Percentiles rank a stretch among this genome's conserved stretches.
Evolutionary conservation across 1,140 invertebrate species (phyloP).

Genomic region (Philopotamus ludificatus): DNA sequence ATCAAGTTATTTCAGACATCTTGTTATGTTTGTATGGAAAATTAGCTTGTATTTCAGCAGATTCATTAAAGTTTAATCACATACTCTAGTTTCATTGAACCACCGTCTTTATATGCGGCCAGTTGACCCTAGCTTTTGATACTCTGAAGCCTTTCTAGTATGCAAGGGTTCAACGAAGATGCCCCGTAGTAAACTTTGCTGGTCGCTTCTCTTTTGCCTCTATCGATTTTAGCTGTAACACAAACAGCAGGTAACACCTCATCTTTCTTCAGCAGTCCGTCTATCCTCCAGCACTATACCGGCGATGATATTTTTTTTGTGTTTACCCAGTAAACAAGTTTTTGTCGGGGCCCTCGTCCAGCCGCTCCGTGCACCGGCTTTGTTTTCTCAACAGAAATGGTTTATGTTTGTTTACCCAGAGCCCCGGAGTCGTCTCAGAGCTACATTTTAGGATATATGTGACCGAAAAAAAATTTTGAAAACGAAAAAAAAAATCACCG

Average conservation of each 20-base stretch:
- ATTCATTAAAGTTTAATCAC: too few relatives aligned
- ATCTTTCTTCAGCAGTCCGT: background rate
- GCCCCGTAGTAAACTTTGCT: too few relatives aligned
- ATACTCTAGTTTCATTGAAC: too few relatives aligned
- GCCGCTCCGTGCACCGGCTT: constrained; percentile 21
- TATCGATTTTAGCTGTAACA: background rate
- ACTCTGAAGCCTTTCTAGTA: too few relatives aligned
- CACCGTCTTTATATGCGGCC: too few relatives aligned
- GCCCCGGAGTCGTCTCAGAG: constrained; percentile 6
- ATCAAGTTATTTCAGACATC: too few relatives aligned
- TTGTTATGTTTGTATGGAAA: too few relatives aligned
- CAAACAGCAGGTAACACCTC: background rate
- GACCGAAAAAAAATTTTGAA: background rate
- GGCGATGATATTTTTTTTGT: constrained; percentile 5
- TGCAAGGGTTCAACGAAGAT: too few relatives aligned
- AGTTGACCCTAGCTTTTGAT: too few relatives aligned
- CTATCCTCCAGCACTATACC: background rate
- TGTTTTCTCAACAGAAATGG: constrained; percentile 31
- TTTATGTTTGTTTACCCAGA: constrained; percentile 27
- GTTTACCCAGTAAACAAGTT: constrained; percentile 24
- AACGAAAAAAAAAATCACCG: background rate
- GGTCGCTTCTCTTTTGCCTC: too few relatives aligned
- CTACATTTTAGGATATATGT: constrained; percentile 15
- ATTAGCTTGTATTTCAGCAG: too few relatives aligned
- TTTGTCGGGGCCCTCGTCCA: constrained; percentile 19